Base-by-base conservation (phyloP, 2,888 invertebrate genomes). In the Odontocolon sp. region DNA sequence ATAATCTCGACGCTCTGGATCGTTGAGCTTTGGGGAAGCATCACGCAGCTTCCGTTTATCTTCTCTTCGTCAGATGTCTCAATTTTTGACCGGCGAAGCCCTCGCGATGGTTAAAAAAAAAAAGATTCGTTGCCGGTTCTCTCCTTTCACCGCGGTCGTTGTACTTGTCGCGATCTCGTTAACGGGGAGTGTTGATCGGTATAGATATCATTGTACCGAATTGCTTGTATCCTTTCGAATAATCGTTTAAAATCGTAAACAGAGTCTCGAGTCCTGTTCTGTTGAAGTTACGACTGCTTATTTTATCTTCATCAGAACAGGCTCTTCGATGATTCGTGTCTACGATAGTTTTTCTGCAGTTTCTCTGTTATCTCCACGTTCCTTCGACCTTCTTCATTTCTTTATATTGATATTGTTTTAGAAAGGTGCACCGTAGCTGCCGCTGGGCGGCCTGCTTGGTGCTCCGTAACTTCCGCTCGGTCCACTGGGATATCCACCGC, bases 361-460 rank as follows among this genome's bases (percentile, higher is more conserved):
- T 18, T 21, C 38, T 38, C 36, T 36, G 50, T 47, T 1, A 21
- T 67, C 14, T 47, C 47, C 54, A 14, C 9, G 40, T 73, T 57
- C 57, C 54, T 67, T 63, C 54, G 72, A 72, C 67, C 28, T 6
- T 77, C 71, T 67, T 68, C 78, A 70, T 66, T 23, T 26, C 1
- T 42, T 31, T 42, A 3, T 64, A 21, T 59, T 61, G 21, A 23
- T 21, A 28, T 14, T 50, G 26, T 54, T n/a, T 84, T 93, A 93
- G 92, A 90, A 93, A 69, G 94, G 94, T 80, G 92, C 94, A 88
- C 95, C 95, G 91, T 95, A 95, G 91, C 94, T 94, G 90, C 94
- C 92, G 86, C 94, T 92, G 79, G 94, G 94, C 80, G 94, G 94
- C 80, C 92, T 91, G 84, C 93, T 92, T 6, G 87, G 88, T 54